Evolutionary conservation across 2,888 invertebrate genomes (phyloP), one percentile per base, ranked within the genome.

Genomic region (Sericinus montela): DNA sequence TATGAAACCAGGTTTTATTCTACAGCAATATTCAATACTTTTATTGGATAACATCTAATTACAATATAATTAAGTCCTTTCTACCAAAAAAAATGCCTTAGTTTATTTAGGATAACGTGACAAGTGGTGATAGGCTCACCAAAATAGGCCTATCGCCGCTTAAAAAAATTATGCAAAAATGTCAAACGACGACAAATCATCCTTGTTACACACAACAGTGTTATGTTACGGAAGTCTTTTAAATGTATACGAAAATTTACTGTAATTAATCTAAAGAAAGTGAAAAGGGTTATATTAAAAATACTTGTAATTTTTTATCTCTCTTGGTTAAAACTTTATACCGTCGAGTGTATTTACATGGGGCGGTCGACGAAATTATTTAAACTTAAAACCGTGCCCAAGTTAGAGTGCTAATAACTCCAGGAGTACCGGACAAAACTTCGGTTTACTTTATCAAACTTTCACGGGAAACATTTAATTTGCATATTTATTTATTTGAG

Each of bases 331-430:
- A 42, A 58, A 60, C 53, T 56, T 60, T 59, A 50, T 48, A 48
- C 60, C 58, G 38, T 44, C 32, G 66, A 73, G 71, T 72, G 60
- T 79, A 73, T 80, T 80, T 77, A 73, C 75, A 67, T 69, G 68
- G 67, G 72, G 73, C 67, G 74, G 71, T 69, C 67, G 59, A 64
- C 65, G 62, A 73, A 78, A 79, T 78, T 79, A 78, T 80, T 75
- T 69, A 74, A 74, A 74, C 68, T 72, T 65, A 63, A 72, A 69
- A 72, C 69, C 67, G 63, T 66, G 69, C 64, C 57, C 61, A 80
- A 80, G 66, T 80, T 77, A 58, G 48, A 61, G 65, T 61, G 67
- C 67, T 72, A 78, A 77, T 76, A 78, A 76, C 72, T 69, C 68
- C 63, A 37, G 54, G 48, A 65, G 57, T 53, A 45, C 53, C 54